phyloP scores from a whole-genome alignment of 2,113 vertebrate species.

The Neotoma lepida region DNA sequence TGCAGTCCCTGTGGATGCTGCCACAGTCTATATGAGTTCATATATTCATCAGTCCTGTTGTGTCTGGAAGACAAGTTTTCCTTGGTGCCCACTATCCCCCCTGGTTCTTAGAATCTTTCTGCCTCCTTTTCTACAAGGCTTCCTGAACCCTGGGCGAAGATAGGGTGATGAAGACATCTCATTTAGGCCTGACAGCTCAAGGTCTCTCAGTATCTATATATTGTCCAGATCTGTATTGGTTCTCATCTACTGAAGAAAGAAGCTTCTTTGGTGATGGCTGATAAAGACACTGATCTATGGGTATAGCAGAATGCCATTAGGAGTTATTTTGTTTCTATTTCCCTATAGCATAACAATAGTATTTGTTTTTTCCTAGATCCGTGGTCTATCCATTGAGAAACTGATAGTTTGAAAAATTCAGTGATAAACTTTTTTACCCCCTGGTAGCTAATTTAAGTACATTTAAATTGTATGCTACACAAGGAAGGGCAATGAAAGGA shows the following conservation, averaged over 20 bases:
- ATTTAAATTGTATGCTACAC: conserved; percentile 1
- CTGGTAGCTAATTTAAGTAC: background rate
- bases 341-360: background rate
- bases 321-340: background rate
- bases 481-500: conserved; percentile 28
- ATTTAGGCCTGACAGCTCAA: background rate
- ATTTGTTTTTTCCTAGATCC: background rate
- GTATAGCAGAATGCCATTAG: background rate
- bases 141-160: background rate
- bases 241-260: background rate
- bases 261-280: background rate
- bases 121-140: background rate
- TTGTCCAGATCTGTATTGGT: background rate
- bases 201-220: background rate
- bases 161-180: background rate
- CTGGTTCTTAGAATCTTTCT: background rate
- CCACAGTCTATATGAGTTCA: background rate
- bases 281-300: background rate
- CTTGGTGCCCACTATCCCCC: background rate
- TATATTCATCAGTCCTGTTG: background rate
- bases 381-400: background rate
- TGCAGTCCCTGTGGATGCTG: background rate
- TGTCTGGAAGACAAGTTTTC: background rate
- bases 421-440: background rate
- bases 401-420: conserved; percentile 15